phyloP scores from a whole-genome alignment of 1,140 invertebrate genomes.

The Drosophila repleta region DNA sequence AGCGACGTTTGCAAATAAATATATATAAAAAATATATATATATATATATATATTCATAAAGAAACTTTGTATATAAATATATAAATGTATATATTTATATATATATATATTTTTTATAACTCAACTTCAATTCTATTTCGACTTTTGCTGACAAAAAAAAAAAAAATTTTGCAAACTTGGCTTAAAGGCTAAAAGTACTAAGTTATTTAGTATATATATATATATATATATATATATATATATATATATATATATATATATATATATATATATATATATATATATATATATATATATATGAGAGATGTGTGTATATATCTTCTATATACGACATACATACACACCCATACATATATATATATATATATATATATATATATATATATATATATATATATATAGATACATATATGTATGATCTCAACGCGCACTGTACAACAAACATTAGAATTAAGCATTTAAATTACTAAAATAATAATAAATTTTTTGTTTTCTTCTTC shows the following conservation, averaged over 20 bases:
- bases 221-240: not conserved
- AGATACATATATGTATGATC: constrained; percentile 46
- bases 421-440: constrained; percentile 74
- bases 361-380: not conserved
- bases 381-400: constrained; percentile 16
- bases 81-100: not conserved
- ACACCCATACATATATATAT: constrained; percentile 16
- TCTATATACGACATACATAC: too few relatives aligned
- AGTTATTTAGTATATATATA: too few relatives aligned
- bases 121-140: not conserved
- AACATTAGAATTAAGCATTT: constrained; percentile 63
- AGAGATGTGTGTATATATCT: too few relatives aligned
- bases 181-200: constrained; percentile 29
- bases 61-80: too few relatives aligned
- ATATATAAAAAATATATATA: not conserved
- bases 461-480: constrained; percentile 68
- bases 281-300: constrained; percentile 29
- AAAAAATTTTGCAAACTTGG: constrained; percentile 26
- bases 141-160: not conserved
- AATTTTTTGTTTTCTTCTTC: not conserved
- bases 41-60: not conserved
- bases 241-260: constrained; percentile 22
- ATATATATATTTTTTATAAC: too few relatives aligned
- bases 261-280: constrained; percentile 14
- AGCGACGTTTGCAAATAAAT: constrained; percentile 22